phyloP scores from a whole-genome alignment of 1,140 invertebrate species.

The Drosophila fuyamai region DNA sequence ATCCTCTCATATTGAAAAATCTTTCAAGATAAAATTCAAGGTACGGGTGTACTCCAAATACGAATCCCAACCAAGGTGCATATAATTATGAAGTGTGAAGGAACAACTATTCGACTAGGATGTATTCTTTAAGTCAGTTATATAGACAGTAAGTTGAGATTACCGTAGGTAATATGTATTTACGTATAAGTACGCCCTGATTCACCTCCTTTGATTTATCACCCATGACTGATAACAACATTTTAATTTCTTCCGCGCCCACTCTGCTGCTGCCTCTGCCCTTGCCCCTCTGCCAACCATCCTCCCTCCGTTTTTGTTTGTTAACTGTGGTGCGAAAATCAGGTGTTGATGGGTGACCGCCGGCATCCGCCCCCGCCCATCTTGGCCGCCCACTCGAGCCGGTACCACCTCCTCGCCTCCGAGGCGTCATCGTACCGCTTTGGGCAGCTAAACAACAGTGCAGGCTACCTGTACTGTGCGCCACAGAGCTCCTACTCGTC shows the following conservation, averaged over 20 bases:
- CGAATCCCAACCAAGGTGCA: conserved; percentile 20
- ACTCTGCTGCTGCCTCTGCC: conserved; percentile 33
- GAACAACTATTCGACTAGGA: neutral
- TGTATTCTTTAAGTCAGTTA: conserved; percentile 1
- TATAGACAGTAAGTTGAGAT: conserved; percentile 6
- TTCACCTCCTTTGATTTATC: conserved; percentile 2
- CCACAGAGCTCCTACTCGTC: conserved; percentile 75
- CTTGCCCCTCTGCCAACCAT: conserved; percentile 14
- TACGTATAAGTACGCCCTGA: conserved; percentile 5
- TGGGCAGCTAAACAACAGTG: conserved; percentile 16
- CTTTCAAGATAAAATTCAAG: neutral
- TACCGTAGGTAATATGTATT: neutral
- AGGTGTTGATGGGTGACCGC: conserved; percentile 48
- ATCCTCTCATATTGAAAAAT: too few relatives aligned
- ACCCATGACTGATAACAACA: conserved; percentile 43
- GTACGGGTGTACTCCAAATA: conserved; percentile 1
- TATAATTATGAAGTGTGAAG: conserved; percentile 17
- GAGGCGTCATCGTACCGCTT: conserved; percentile 13
- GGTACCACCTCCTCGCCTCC: conserved; percentile 1
- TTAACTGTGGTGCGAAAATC: conserved; percentile 1
- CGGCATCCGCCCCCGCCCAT: conserved; percentile 10
- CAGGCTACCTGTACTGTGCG: conserved; percentile 64
- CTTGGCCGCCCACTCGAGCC: neutral
- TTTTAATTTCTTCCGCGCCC: conserved; percentile 43
- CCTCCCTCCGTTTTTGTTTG: conserved; percentile 1